Evolutionary conservation across 2,888 invertebrate species (phyloP).

Genomic region (Prosopocoilus inquinatus): DNA sequence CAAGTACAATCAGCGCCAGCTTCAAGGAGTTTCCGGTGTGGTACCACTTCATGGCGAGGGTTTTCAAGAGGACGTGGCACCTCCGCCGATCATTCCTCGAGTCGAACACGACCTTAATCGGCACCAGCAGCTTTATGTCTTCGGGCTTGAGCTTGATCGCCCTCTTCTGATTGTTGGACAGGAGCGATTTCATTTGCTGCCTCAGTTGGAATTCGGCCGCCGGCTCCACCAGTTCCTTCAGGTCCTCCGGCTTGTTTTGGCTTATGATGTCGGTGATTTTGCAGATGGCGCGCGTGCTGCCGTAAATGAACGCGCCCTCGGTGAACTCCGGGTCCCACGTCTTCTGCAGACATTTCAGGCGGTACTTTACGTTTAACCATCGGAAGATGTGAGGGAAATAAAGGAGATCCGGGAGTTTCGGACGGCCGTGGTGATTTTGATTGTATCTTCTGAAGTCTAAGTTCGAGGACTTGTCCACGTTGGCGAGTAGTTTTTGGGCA

Average conservation of each 20-base stretch:
- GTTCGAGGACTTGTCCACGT: conserved; percentile 4
- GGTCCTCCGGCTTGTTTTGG: conserved; percentile 37
- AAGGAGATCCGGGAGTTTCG: conserved; percentile 45
- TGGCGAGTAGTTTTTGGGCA: neutral
- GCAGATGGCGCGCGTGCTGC: conserved; percentile 44
- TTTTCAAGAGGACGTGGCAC: conserved; percentile 40
- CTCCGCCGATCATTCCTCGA: conserved; percentile 30
- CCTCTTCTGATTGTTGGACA: conserved; percentile 40
- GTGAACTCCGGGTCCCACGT: conserved; percentile 48
- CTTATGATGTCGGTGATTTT: conserved; percentile 47
- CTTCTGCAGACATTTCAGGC: conserved; percentile 43
- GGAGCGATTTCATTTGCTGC: conserved; percentile 36
- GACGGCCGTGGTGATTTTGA: conserved; percentile 26
- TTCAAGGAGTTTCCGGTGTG: conserved; percentile 34
- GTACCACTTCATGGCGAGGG: conserved; percentile 47
- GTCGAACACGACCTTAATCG: conserved; percentile 37
- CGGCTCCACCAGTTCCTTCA: conserved; percentile 39
- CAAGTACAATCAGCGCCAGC: conserved; percentile 45
- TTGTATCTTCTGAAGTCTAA: conserved; percentile 4
- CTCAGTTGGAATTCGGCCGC: conserved; percentile 29
- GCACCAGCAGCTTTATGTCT: conserved; percentile 49
- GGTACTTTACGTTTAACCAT: conserved; percentile 47
- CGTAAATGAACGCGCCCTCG: conserved; percentile 51
- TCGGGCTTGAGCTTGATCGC: conserved; percentile 43
- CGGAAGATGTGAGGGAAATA: conserved; percentile 47